These are phyloP conservation scores for Cerastoderma edule DNA, from an alignment of 2,888 invertebrate genomes.

Conservation along the genomic window DNA sequence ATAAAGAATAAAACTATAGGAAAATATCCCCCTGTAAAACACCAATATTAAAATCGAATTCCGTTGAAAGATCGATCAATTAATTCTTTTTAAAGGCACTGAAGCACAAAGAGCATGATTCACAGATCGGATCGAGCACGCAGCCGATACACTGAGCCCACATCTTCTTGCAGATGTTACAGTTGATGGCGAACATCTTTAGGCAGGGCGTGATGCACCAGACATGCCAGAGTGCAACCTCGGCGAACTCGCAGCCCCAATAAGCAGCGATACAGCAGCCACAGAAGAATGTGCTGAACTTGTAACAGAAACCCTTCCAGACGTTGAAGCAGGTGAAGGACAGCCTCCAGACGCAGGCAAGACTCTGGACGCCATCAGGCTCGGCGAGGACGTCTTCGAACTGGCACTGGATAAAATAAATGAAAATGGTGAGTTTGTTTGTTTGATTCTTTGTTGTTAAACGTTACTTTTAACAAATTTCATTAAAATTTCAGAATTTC, in stretches of 20 bases:
- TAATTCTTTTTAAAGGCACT: slow-evolving; percentile 57
- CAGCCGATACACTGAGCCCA: slow-evolving; percentile 86
- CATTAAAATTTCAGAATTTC: too few species aligned
- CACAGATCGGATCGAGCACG: slow-evolving; percentile 69
- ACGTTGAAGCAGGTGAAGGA: slow-evolving; percentile 87
- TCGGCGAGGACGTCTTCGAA: slow-evolving; percentile 75
- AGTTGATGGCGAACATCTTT: slow-evolving; percentile 87
- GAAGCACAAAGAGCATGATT: slow-evolving; percentile 67
- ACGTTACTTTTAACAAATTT: too few species aligned
- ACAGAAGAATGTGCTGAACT: slow-evolving; percentile 87
- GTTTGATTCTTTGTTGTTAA: too few species aligned
- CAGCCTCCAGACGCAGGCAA: slow-evolving; percentile 89
- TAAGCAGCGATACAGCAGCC: slow-evolving; percentile 88
- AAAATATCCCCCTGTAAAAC: too few species aligned
- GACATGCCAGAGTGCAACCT: slow-evolving; percentile 87
- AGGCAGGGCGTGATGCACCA: slow-evolving; percentile 90
- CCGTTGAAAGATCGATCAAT: too few species aligned
- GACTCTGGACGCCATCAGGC: slow-evolving; percentile 69
- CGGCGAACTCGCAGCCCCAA: slow-evolving; percentile 81
- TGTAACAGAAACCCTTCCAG: slow-evolving; percentile 89
- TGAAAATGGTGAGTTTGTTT: too few species aligned
- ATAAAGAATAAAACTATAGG: too few species aligned
- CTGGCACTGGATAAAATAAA: slow-evolving; percentile 57
- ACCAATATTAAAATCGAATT: too few species aligned
- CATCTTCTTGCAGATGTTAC: slow-evolving; percentile 61